Base-by-base conservation (phyloP, 64 coral and sea anemone genomes). In the Actinia equina region DNA sequence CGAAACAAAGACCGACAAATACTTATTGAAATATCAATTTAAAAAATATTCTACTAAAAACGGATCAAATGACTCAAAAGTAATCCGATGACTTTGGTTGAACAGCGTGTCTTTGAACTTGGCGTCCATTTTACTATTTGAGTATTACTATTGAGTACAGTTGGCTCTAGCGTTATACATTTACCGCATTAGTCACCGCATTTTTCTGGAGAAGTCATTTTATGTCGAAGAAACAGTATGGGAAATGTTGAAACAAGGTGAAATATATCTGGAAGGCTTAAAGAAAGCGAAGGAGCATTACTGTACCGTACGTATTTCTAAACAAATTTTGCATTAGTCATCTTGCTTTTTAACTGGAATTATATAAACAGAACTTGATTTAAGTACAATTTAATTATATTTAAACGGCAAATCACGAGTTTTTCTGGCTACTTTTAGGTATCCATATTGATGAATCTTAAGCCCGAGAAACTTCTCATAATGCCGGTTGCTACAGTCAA, bases 31-130 rank as follows among this genome's bases (percentile, higher is more conserved):
- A n/a, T 37, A 74, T 74, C n/a, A 30, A 30, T 30, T 74, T 41
- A 2, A 30, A 65, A 65, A 30, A 74, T 74, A 30, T 74, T 74
- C 16, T 30, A 74, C 7, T 74, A 26, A 15, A 65, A 41, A 30
- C 69, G 69, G 69, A 74, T 74, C 69, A 74, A 74, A 74, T 74
- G 41, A 42, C 69, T 41, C 26, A 74, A 74, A 74, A 9, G 69
- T 74, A 74, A 30, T 30, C n/a, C 69, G 69, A 13, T 26, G 20
- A 0, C n/a, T 20, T 19, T 71, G 19, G 3, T 8, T 22, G 22
- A 23, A 2, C 69, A 41, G 69, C 69, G 27, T 74, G 69, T 27
- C 25, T 30, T 65, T 65, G 20, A 65, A 65, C 62, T 20, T 65
- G 62, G n/a, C 62, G 20, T 65, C 62, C n/a, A 13, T 74, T 74